phyloP scores from a whole-genome alignment of 1,140 invertebrate species.

The Eciton burchellii region DNA sequence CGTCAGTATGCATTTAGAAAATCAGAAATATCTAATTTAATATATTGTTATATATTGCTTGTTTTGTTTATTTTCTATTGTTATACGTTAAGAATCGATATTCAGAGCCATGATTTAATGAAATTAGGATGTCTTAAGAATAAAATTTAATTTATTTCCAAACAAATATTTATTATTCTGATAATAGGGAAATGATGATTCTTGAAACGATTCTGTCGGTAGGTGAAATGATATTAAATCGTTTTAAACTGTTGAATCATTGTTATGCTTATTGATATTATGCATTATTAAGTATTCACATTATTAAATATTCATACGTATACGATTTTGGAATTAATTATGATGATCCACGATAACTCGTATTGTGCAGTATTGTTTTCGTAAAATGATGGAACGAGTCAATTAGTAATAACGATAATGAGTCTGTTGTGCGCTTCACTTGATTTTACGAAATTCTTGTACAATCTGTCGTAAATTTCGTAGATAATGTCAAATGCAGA shows the following conservation, averaged over 20 bases:
- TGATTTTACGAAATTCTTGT: background rate
- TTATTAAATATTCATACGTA: background rate
- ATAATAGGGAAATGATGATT: background rate
- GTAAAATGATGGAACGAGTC: background rate
- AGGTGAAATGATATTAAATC: too few species aligned
- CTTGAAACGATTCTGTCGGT: background rate
- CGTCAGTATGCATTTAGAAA: background rate
- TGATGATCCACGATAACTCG: conserved; percentile 8
- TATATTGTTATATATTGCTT: conserved; percentile 10
- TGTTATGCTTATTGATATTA: background rate
- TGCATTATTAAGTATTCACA: background rate
- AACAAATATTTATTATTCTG: background rate
- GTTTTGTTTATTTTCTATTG: too few species aligned
- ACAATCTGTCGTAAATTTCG: background rate
- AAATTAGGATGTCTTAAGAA: background rate
- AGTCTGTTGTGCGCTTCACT: background rate
- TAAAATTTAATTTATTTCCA: background rate
- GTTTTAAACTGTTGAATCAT: background rate
- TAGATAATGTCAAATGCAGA: background rate
- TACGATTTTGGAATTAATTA: background rate
- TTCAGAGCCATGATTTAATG: background rate
- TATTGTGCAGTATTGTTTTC: background rate
- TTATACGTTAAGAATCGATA: background rate
- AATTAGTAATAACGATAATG: background rate
- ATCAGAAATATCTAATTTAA: background rate